A percentile compares a stretch with the other conserved stretches of the same genome.
These are phyloP conservation scores for Vanessa atalanta DNA, from an alignment of 1,140 invertebrate genomes.

Conservation along the genomic window DNA sequence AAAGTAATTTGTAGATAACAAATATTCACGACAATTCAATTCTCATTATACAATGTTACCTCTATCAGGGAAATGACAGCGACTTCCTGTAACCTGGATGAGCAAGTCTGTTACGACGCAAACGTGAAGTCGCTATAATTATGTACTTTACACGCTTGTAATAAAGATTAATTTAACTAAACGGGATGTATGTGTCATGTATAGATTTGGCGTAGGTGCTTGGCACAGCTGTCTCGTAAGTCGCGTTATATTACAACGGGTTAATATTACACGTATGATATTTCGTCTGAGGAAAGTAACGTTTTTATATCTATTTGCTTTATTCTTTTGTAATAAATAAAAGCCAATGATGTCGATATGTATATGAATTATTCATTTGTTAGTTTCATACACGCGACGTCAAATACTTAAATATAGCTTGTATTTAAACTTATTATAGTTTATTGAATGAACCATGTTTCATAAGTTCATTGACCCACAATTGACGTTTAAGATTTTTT, in stretches of 20 bases:
- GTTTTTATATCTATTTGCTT: neutral
- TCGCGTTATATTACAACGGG: conserved; percentile 29
- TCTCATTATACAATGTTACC: conserved; percentile 38
- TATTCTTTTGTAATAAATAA: neutral
- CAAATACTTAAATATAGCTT: too few species aligned
- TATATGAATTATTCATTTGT: neutral
- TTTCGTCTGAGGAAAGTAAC: conserved; percentile 5
- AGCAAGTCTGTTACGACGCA: conserved; percentile 26
- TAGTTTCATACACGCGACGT: too few species aligned
- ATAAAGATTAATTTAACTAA: conserved; percentile 27
- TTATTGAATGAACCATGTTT: too few species aligned
- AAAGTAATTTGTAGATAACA: neutral
- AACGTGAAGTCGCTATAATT: neutral
- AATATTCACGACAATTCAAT: conserved; percentile 25
- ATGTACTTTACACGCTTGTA: neutral
- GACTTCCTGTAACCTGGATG: conserved; percentile 44
- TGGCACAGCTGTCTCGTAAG: conserved; percentile 43
- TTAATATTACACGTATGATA: conserved; percentile 19
- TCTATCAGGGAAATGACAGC: conserved; percentile 40
- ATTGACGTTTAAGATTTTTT: neutral
- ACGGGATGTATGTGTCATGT: conserved; percentile 10
- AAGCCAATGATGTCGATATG: neutral
- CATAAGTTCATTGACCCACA: too few species aligned
- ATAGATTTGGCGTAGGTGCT: conserved; percentile 30
- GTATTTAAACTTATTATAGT: too few species aligned